These are phyloP conservation scores for Misgurnus anguillicaudatus DNA, from an alignment of 2,113 vertebrate genomes.

Conservation along the genomic window DNA sequence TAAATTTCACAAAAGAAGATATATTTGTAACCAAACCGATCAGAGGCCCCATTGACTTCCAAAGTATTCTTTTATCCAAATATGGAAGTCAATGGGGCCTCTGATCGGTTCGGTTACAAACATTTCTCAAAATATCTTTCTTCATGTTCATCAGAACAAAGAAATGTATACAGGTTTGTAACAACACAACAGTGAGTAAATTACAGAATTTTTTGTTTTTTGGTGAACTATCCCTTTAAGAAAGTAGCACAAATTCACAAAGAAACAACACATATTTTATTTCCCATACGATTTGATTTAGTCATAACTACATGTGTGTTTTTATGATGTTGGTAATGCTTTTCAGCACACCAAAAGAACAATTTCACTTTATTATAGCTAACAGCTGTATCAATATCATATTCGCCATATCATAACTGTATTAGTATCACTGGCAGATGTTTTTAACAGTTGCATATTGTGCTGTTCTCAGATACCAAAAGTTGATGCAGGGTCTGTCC, in stretches of 20 bases:
- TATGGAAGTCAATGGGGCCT: no score
- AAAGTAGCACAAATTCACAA: neutral
- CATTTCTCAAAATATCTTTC: no score
- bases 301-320: neutral
- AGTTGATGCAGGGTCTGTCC: neutral
- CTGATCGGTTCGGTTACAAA: no score
- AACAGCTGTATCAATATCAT: neutral
- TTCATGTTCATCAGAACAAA: no score
- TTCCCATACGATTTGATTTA: neutral
- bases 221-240: no score
- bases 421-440: neutral
- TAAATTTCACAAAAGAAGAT: no score
- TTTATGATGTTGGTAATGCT: neutral
- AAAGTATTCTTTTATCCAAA: no score
- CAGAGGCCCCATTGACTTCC: no score
- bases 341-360: neutral
- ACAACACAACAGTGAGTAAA: no score
- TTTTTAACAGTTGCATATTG: neutral
- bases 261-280: neutral
- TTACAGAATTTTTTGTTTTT: no score
- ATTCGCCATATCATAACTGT: neutral
- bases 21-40: no score
- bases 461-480: neutral
- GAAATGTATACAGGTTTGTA: no score
- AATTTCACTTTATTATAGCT: neutral